Evolutionary conservation across 2,797 vertebrate species (phyloP).

Genomic region (Pagetopsis macropterus): DNA sequence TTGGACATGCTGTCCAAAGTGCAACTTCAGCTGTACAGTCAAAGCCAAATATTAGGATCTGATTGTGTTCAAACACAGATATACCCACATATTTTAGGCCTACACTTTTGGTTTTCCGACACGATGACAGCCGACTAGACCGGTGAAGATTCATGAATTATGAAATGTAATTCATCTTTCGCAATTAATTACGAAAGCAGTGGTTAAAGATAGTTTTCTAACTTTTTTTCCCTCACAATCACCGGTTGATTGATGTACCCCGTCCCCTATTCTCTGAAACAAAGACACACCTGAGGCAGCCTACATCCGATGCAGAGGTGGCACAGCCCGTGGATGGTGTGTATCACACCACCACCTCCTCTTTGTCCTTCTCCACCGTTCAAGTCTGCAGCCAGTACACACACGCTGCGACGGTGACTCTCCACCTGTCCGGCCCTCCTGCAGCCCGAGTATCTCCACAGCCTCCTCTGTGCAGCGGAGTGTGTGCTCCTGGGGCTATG

Average conservation of each 20-base stretch:
- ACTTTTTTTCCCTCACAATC: constrained; percentile 5
- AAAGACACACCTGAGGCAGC: constrained; percentile 89
- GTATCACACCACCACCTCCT: constrained; percentile 81
- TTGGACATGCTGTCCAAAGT: constrained; percentile 22
- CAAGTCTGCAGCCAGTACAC: constrained; percentile 75
- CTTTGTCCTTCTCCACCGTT: constrained; percentile 54
- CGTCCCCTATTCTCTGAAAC: constrained; percentile 5
- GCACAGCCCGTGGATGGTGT: constrained; percentile 90
- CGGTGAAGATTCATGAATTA: not conserved
- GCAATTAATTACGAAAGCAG: constrained; percentile 20
- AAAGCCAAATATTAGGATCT: constrained; percentile 5
- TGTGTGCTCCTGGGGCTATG: constrained; percentile 64
- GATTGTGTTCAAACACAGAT: constrained; percentile 3
- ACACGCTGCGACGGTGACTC: constrained; percentile 75
- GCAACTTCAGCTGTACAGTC: constrained; percentile 11
- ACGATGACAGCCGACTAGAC: not conserved
- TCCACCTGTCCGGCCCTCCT: constrained; percentile 63
- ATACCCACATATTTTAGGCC: not conserved
- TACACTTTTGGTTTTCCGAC: not conserved
- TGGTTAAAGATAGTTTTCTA: not conserved
- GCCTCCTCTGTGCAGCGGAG: constrained; percentile 69
- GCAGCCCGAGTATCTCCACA: constrained; percentile 78
- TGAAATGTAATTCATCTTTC: not conserved
- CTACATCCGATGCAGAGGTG: constrained; percentile 91
- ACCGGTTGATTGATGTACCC: constrained; percentile 3